Evolutionary conservation across 2,888 invertebrate species (phyloP), one percentile per base, ranked within the genome.

Genomic region (Nasonia oneida): DNA sequence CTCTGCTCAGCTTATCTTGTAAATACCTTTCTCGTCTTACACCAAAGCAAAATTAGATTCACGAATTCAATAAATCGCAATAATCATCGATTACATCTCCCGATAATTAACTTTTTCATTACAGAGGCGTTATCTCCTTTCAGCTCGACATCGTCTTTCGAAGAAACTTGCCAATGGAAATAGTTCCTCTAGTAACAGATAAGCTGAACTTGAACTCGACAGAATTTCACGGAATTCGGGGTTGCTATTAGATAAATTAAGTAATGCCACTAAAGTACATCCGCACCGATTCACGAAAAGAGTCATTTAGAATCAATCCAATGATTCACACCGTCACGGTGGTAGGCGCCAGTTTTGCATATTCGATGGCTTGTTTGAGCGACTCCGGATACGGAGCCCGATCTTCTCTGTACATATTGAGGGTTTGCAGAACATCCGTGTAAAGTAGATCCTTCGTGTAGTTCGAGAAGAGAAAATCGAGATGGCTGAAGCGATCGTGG

Each of bases 391-490:
- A n/a, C 61, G 37, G 50, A 33, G 15, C 15, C 23, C 1, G 23
- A 14, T 80, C 71, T 0, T 71, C 47, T 23, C 77, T 76, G 10
- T 77, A 80, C 15, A 29, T 50, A 15, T 86, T 75, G 15, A 87
- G 61, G 14, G 73, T 70, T 4, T 70, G 71, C 5, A 90, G 33
- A 1, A 81, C 88, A 67, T 89, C 88, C 29, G 85, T 78, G 85
- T 90, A 90, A 0, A 90, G 84, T 0, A 88, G 37, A 10, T 50
- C 84, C 79, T 86, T 88, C 3, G 87, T 88, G 50, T 85, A 81
- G 67, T 89, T 89, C 29, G 88, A 86, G 47, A 89, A 85, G 18
- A 90, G 50, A 80, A 90, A 90, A 76, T 90, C 90, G 15, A 89
- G 88, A 70, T 90, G 90, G 50, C 89, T 88, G 75, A 90, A 90